Percentiles rank a stretch among this genome's conserved stretches.
phyloP scores from a whole-genome alignment of 2,797 vertebrate species.

The Pangasius macronema region DNA sequence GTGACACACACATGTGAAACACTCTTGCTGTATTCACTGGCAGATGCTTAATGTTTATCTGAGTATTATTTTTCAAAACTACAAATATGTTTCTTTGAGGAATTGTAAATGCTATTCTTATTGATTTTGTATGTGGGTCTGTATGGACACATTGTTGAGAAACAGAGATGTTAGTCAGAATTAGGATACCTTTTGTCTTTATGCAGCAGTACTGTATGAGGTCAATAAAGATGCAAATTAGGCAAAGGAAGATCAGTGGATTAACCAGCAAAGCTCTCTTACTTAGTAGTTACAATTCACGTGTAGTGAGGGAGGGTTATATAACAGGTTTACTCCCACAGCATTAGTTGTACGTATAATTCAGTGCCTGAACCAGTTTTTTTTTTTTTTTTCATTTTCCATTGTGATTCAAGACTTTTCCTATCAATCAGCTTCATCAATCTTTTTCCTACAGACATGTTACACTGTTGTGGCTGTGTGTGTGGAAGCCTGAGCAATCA shows the following conservation, averaged over 20 bases:
- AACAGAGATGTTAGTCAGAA: neutral
- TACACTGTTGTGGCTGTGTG: slow-evolving; percentile 25
- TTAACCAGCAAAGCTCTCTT: neutral
- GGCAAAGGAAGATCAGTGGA: neutral
- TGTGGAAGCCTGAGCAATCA: neutral
- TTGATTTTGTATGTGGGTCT: slow-evolving; percentile 6
- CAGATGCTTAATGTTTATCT: slow-evolving; percentile 13
- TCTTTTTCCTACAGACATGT: neutral
- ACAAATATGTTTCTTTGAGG: neutral
- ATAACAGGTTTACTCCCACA: neutral
- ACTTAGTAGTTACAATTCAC: slow-evolving; percentile 3
- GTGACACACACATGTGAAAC: slow-evolving; percentile 13
- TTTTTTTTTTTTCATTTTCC: neutral
- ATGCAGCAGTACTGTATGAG: neutral
- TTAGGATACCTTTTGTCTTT: neutral
- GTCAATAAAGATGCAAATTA: slow-evolving; percentile 20
- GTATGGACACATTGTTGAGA: neutral
- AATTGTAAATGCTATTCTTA: neutral
- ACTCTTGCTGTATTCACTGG: slow-evolving; percentile 11
- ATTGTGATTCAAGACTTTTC: neutral
- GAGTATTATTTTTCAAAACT: slow-evolving; percentile 4
- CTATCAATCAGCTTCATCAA: neutral
- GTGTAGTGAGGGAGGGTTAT: neutral
- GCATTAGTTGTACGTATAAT: neutral
- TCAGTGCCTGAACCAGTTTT: neutral